A percentile compares a stretch with the other conserved stretches of the same genome.
These are phyloP conservation scores for Silurus meridionalis DNA, from an alignment of 2,113 vertebrate genomes.

Conservation along the genomic window DNA sequence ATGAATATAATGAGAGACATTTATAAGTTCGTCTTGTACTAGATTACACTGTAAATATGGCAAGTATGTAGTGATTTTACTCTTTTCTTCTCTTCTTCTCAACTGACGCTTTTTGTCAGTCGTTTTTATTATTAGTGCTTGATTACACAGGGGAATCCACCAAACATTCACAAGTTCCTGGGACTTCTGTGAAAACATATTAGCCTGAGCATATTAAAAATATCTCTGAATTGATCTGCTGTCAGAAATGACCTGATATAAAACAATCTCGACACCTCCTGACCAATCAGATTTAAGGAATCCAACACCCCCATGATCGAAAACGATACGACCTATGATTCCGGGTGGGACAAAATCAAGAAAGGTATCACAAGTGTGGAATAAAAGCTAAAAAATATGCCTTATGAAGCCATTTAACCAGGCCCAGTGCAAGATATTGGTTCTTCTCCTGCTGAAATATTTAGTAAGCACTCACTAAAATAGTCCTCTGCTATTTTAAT, in stretches of 20 bases:
- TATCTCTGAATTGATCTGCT: background rate
- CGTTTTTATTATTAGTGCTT: background rate
- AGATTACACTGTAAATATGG: no score
- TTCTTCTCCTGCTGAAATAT: conserved; percentile 12
- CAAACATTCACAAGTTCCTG: background rate
- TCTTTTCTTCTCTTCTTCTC: no score
- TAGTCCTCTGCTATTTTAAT: conserved; percentile 24
- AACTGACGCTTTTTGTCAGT: background rate
- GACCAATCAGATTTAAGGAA: background rate
- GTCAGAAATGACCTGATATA: background rate
- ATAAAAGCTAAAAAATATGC: background rate
- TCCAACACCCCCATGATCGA: background rate
- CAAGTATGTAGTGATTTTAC: no score
- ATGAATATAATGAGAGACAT: no score
- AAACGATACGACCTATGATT: background rate
- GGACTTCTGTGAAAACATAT: background rate
- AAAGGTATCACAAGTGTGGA: background rate
- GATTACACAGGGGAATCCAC: background rate
- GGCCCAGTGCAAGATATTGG: background rate
- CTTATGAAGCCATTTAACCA: background rate
- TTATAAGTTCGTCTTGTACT: no score
- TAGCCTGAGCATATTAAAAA: background rate
- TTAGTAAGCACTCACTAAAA: background rate
- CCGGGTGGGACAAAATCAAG: background rate
- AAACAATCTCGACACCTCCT: background rate